Evolutionary conservation across 2,113 vertebrate genomes (phyloP).

Genomic region (Ceuthmochares aereus): DNA sequence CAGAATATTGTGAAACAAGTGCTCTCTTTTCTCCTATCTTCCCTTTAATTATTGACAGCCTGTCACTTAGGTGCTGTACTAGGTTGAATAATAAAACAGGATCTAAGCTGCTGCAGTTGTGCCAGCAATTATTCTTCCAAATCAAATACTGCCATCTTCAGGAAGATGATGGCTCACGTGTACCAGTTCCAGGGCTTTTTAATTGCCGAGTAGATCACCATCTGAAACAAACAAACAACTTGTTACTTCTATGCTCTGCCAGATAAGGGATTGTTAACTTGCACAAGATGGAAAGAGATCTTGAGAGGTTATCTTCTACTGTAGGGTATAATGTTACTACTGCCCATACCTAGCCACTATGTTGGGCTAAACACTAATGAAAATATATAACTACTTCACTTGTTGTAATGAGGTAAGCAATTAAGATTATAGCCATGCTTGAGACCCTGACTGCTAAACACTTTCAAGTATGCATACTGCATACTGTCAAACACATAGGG

Average conservation of each 20-base stretch:
- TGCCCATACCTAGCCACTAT: rapidly evolving
- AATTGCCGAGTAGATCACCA: not conserved
- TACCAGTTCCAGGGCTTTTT: not conserved
- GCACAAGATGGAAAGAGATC: not conserved
- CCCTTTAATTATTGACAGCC: slow-evolving; percentile 11
- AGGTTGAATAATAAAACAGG: slow-evolving; percentile 23
- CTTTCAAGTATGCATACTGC: not conserved
- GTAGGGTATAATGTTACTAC: not conserved
- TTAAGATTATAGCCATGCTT: not conserved
- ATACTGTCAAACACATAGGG: not conserved
- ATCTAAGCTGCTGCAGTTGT: not conserved
- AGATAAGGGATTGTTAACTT: not conserved
- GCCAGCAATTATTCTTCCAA: not conserved
- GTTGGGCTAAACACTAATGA: not conserved
- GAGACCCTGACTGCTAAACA: not conserved
- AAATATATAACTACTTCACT: not conserved
- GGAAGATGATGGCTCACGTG: not conserved
- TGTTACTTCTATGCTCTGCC: not conserved
- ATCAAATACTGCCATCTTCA: slow-evolving; percentile 69
- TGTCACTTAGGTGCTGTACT: not conserved
- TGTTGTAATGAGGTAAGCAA: not conserved
- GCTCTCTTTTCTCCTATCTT: not conserved
- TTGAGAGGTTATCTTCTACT: not conserved
- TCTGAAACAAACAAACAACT: not conserved
- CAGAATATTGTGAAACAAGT: slow-evolving; percentile 51